Conservation (phyloP, 2,797 vertebrate genomes). For the Simalia tracyae region DNA sequence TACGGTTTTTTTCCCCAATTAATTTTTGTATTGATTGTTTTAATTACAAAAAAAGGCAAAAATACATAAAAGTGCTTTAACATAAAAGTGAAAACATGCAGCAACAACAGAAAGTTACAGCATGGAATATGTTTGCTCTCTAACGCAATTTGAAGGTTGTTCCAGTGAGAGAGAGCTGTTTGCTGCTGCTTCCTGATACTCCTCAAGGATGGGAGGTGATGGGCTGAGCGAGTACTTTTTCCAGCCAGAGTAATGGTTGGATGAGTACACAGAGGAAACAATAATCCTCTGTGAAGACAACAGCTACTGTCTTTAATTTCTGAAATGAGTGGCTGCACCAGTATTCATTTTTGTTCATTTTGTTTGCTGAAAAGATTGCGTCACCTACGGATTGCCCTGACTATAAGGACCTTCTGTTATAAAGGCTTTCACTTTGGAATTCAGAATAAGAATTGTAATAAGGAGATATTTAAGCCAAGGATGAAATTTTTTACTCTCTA, state of each 20-base stretch:
- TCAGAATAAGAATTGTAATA: neutral
- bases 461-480: neutral
- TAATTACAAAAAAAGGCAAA: too few species aligned
- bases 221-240: neutral
- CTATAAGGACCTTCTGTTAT: neutral
- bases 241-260: neutral
- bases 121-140: neutral
- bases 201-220: slow-evolving; percentile 2
- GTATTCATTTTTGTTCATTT: neutral
- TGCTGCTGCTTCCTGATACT: slow-evolving; percentile 14
- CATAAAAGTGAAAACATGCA: too few species aligned
- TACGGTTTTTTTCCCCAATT: too few species aligned
- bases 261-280: neutral
- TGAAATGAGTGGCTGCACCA: neutral
- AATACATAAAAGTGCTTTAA: too few species aligned
- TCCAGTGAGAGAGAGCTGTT: neutral
- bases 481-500: neutral
- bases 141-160: neutral
- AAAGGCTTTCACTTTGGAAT: neutral
- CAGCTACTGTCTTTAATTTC: neutral
- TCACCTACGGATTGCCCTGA: fast-evolving
- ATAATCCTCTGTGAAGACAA: neutral
- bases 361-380: neutral
- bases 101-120: too few species aligned
- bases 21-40: too few species aligned